These are phyloP conservation scores for Nautilus pompilius DNA, from an alignment of 1,140 invertebrate genomes.

Conservation along the genomic window DNA sequence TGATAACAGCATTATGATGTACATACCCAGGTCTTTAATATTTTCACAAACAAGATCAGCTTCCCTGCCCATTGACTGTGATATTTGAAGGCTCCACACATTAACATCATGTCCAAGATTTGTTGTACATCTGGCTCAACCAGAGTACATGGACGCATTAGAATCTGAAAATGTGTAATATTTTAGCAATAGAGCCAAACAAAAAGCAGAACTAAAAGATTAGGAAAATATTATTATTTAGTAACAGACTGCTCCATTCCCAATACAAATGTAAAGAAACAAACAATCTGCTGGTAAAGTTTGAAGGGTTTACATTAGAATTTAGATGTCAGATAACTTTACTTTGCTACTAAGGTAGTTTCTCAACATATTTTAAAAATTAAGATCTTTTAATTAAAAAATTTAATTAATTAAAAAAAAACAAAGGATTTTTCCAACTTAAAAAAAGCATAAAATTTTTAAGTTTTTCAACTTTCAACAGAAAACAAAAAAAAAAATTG, in stretches of 20 bases:
- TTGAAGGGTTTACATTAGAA: no score
- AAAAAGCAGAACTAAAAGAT: conserved; percentile 2
- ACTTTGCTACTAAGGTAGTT: no score
- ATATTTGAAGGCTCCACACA: conserved; percentile 36
- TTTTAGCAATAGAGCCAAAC: no score
- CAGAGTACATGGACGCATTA: conserved; percentile 50
- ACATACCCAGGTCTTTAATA: conserved; percentile 40
- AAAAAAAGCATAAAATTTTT: no score
- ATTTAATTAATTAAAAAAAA: not conserved
- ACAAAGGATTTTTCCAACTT: not conserved
- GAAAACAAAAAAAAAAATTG: no score
- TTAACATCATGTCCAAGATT: conserved; percentile 34
- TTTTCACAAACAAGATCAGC: conserved; percentile 36
- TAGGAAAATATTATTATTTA: no score
- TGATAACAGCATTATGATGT: no score
- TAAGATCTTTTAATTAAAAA: not conserved
- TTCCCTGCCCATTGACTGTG: conserved; percentile 33
- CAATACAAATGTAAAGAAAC: no score
- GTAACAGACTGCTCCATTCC: no score
- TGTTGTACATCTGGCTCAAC: conserved; percentile 41
- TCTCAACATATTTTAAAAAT: not conserved
- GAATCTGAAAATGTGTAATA: conserved; percentile 24
- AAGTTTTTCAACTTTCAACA: no score
- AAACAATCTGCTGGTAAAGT: no score
- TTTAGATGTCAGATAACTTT: no score